Evolutionary conservation across 2,888 invertebrate species (phyloP).

Genomic region (Pachymerium ferrugineum): DNA sequence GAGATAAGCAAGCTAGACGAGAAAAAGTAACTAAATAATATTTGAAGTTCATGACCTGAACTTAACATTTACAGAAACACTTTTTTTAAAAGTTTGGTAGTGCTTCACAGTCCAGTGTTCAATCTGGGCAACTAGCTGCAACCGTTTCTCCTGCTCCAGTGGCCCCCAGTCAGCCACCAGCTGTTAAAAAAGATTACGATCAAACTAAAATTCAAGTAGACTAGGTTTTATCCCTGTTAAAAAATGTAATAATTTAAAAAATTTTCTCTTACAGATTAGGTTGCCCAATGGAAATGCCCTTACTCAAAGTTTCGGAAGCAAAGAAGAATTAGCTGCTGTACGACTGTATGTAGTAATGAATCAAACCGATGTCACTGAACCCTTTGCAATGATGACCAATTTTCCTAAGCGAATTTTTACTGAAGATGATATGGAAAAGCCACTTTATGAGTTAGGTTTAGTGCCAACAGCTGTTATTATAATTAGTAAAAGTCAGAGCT

Average conservation of each 20-base stretch:
- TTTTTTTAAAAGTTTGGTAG: slow-evolving; percentile 20
- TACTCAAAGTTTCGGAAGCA: slow-evolving; percentile 71
- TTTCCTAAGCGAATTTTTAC: slow-evolving; percentile 85
- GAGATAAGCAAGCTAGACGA: slow-evolving; percentile 79
- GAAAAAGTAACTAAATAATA: slow-evolving; percentile 49
- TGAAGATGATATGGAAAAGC: slow-evolving; percentile 79
- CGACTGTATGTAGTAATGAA: slow-evolving; percentile 81
- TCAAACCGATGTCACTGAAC: slow-evolving; percentile 59
- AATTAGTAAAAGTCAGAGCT: slow-evolving; percentile 47
- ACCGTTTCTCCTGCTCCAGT: slow-evolving; percentile 44
- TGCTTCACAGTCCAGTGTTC: slow-evolving; percentile 39
- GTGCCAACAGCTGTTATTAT: slow-evolving; percentile 80
- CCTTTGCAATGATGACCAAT: slow-evolving; percentile 81
- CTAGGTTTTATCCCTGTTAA: neutral
- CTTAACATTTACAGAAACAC: neutral
- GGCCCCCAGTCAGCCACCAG: slow-evolving; percentile 25
- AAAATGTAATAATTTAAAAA: neutral
- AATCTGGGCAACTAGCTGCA: slow-evolving; percentile 48
- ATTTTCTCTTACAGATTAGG: slow-evolving; percentile 56
- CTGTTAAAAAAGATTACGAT: slow-evolving; percentile 38
- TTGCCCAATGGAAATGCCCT: slow-evolving; percentile 67
- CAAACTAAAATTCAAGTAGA: slow-evolving; percentile 39
- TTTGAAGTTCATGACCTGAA: slow-evolving; percentile 41
- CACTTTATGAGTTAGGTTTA: slow-evolving; percentile 73
- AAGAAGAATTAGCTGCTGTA: slow-evolving; percentile 85